Conservation (phyloP, 2,888 invertebrate genomes). For the Glaucopsyche alexis region DNA sequence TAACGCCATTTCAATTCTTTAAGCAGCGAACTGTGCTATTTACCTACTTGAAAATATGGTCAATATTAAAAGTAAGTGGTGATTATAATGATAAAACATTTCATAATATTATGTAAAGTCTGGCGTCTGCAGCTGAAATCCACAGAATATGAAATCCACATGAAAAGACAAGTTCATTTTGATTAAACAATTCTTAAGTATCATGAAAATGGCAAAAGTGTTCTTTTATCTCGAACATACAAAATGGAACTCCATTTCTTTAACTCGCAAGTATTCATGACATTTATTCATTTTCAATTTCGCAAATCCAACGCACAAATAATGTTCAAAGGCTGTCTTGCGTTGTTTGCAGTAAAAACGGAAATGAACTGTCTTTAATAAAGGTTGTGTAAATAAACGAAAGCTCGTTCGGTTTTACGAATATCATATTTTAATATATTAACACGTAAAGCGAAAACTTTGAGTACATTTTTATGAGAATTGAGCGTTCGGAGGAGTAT, state of each 20-base stretch:
- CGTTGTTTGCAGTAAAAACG: conserved; percentile 7
- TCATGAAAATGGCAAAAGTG: conserved; percentile 6
- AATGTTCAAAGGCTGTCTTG: not conserved
- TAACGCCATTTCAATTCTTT: too few species aligned
- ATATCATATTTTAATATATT: not conserved
- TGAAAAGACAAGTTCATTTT: not conserved
- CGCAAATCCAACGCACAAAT: conserved; percentile 16
- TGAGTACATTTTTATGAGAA: too few species aligned
- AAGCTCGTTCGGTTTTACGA: not conserved
- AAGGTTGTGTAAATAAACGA: not conserved
- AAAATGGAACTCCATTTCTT: conserved; percentile 5
- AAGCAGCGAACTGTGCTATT: too few species aligned
- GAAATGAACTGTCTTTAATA: not conserved
- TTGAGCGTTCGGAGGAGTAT: too few species aligned
- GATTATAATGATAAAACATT: too few species aligned
- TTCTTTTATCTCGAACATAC: not conserved
- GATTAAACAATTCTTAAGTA: not conserved
- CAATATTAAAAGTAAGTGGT: too few species aligned
- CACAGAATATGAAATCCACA: not conserved
- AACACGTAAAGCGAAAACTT: too few species aligned
- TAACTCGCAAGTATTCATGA: conserved; percentile 20
- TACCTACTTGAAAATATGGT: too few species aligned
- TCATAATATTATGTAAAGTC: too few species aligned
- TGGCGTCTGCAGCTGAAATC: not conserved
- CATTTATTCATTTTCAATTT: conserved; percentile 24